A percentile compares a stretch with the other conserved stretches of the same genome.
These are phyloP conservation scores for Sternotherus odoratus DNA, from an alignment of 2,797 vertebrate species.

Conservation along the genomic window DNA sequence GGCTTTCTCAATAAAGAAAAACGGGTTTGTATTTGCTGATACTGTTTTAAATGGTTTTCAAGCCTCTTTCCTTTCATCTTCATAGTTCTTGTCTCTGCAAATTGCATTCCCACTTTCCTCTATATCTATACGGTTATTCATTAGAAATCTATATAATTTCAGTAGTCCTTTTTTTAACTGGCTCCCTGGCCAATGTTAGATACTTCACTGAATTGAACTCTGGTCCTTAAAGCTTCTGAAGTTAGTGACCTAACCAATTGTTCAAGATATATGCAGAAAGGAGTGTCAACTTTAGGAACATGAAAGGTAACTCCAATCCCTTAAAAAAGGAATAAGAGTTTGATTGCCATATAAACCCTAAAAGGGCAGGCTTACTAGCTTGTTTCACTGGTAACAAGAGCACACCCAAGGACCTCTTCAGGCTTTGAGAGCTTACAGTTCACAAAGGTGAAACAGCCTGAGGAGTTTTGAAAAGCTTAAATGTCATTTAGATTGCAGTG, in stretches of 20 bases:
- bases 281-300: background rate
- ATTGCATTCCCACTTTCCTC: conserved; percentile 29
- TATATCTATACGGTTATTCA: background rate
- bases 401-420: accelerated
- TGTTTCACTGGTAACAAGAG: background rate
- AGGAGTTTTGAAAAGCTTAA: background rate
- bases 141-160: conserved; percentile 22
- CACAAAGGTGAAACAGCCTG: background rate
- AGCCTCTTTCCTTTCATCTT: conserved; percentile 34
- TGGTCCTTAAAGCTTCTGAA: background rate
- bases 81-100: conserved; percentile 12
- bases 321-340: background rate
- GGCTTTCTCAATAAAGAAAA: conserved; percentile 27
- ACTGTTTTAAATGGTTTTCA: conserved; percentile 52
- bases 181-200: background rate
- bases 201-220: background rate
- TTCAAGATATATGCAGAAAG: conserved; percentile 12
- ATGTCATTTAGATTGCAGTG: background rate
- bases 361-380: background rate
- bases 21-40: background rate
- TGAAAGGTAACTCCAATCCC: background rate
- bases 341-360: background rate
- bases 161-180: background rate
- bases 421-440: background rate
- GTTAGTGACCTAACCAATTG: background rate